Evolutionary conservation across 2,888 invertebrate genomes (phyloP), one percentile per base, ranked within the genome.

Genomic region (Drosophila peninsularis): DNA sequence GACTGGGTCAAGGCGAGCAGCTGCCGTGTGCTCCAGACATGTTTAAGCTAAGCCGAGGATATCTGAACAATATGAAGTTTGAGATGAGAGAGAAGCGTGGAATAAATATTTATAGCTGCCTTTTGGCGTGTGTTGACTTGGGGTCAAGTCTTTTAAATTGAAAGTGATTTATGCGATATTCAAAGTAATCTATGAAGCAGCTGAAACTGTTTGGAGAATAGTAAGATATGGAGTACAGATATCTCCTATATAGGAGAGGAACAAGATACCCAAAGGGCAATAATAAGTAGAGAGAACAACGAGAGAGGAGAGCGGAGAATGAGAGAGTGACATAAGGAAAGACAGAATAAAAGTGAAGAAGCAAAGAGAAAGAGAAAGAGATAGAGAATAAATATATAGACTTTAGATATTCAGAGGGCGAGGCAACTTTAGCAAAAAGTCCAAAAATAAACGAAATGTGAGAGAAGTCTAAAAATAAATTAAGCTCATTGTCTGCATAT

Each of bases 1-100:
- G 55, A 75, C 77, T 61, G 73, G 80, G 88, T 82, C 82, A 83
- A 87, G 82, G 85, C 60, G 32, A 73, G 36, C 75, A 70, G 75
- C 67, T 61, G 64, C 69, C 14, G n/a, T 42, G 36, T 32, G 42
- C 52, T 34, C 2, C 24, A 39, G 3, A 45, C 37, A 54, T 34
- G 32, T 14, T 34, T 21, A 9, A 14, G 0, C 19, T 17, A 58
- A n/a, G 30, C 37, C 34, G 21, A 49, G 53, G 21, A 63, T 17
- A 17, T 14, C 27, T 17, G 2, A 13, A 41, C 14, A 52, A 32
- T 60, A n/a, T 13, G 7, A 5, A 32, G n/a, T 2, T 21, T 21
- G 11, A 34, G 34, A n/a, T 17, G 11, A 21, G 30, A 41, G 17
- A 7, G 21, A 50, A 30, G 10, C 19, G 10, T 19, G 5, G 19